Base-by-base conservation (phyloP, 2,113 vertebrate genomes). In the Oceanodroma tethys region DNA sequence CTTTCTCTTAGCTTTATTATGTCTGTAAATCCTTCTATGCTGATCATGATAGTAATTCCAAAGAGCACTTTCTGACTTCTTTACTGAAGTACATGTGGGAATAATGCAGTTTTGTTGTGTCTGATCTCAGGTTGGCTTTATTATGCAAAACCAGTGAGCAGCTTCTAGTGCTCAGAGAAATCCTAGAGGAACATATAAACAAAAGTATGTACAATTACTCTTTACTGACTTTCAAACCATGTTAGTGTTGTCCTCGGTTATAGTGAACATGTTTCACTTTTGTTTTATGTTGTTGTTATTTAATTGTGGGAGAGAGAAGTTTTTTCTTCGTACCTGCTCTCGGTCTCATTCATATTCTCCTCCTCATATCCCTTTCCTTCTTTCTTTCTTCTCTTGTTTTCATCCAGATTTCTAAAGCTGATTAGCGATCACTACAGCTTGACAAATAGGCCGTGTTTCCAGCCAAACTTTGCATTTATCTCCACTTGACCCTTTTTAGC, bases 101-200 rank as follows among this genome's bases (percentile, higher is more conserved):
- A 98, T 97, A 75, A 88, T 15, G 68, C 67, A 88, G 90, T 84
- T 95, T 86, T 93, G 96, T 96, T 98, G 97, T 96, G 98, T 95
- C 97, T 95, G 93, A 96, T 96, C 95, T 96, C 97, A 93, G 90
- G 82, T 94, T 94, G 92, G 81, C 96, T 97, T 96, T 97, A 67
- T 29, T 62, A 76, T 96, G 93, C 93, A 97, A 97, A 96, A 94
- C 83, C 82, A 45, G 86, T 56, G 95, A 97, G 95, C 81, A 84
- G 93, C 90, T 97, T 78, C 84, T 13, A 45, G 63, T 52, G 47
- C 92, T 93, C 52, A 20, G 92, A 94, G 81, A 93, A 97, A 95
- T 95, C 96, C 97, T 86, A 53, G 86, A 95, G 95, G 96, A 97
- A 95, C 82, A 70, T 20, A 60, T 66, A 81, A 95, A 96, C 92